phyloP scores from a whole-genome alignment of 1,140 invertebrate species.

The Rhagoletis pomonella region DNA sequence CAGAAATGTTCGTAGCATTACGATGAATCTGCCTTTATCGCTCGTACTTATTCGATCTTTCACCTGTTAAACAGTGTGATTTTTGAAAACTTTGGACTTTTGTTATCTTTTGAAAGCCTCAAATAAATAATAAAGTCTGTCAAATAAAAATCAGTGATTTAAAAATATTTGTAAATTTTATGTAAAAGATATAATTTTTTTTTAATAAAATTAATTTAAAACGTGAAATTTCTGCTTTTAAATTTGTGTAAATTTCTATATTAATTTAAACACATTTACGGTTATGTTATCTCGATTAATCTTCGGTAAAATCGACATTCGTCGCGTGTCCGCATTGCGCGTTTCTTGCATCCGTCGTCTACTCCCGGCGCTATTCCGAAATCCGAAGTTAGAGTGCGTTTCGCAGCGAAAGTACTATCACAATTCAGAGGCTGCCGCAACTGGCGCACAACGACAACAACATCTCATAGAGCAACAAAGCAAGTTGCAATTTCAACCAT shows the following conservation, averaged over 20 bases:
- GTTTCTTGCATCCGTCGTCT: not conserved
- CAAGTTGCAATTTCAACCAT: not conserved
- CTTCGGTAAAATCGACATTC: not conserved
- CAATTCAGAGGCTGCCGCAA: not conserved
- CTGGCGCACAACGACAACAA: slow-evolving; percentile 1
- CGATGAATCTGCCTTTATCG: too few species aligned
- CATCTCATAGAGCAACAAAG: slow-evolving; percentile 7
- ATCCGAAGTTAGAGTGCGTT: not conserved
- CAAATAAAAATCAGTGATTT: not conserved
- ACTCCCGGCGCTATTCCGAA: not conserved
- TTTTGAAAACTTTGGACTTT: too few species aligned
- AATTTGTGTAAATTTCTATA: not conserved
- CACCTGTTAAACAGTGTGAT: too few species aligned
- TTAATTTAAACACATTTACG: too few species aligned
- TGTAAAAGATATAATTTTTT: not conserved
- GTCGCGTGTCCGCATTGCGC: not conserved
- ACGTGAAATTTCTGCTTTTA: not conserved
- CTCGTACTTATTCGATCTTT: too few species aligned
- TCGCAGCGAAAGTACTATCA: slow-evolving; percentile 18
- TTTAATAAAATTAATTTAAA: not conserved
- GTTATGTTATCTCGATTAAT: slow-evolving; percentile 28
- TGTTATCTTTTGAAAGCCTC: too few species aligned
- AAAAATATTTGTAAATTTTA: not conserved
- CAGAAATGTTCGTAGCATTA: too few species aligned
- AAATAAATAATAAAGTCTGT: not conserved